Conservation (phyloP, 2,797 vertebrate species). For the Meda fulgida region DNA sequence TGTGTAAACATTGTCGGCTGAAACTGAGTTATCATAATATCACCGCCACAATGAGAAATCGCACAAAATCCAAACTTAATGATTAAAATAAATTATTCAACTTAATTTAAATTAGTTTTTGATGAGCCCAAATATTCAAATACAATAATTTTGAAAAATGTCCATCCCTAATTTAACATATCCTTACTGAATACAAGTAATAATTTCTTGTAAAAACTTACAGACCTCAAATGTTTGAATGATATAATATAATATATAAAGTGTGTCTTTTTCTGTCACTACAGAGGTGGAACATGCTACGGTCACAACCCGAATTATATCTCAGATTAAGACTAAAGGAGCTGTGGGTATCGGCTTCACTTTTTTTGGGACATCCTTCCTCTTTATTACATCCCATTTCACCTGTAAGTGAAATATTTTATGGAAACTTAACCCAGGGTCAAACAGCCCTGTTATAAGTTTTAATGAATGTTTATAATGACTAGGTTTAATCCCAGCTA, state of each 20-base stretch:
- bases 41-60: background rate
- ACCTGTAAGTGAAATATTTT: slow-evolving; percentile 85
- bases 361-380: slow-evolving; percentile 97
- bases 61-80: background rate
- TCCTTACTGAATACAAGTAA: background rate
- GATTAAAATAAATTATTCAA: background rate
- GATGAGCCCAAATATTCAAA: background rate
- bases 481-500: background rate
- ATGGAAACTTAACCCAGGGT: background rate
- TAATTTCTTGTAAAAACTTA: background rate
- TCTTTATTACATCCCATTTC: slow-evolving; percentile 98
- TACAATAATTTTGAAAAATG: background rate
- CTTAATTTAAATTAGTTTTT: background rate
- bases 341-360: slow-evolving; percentile 91
- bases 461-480: background rate
- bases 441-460: background rate
- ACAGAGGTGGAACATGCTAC: slow-evolving; percentile 93
- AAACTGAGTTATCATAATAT: background rate
- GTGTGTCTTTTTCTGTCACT: background rate
- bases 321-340: slow-evolving; percentile 98
- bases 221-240: background rate
- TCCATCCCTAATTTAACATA: background rate
- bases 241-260: background rate
- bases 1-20: background rate
- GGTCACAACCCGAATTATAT: slow-evolving; percentile 95